Evolutionary conservation across 1,140 invertebrate species (phyloP), one percentile per base, ranked within the genome.

Genomic region (Halyomorpha halys): DNA sequence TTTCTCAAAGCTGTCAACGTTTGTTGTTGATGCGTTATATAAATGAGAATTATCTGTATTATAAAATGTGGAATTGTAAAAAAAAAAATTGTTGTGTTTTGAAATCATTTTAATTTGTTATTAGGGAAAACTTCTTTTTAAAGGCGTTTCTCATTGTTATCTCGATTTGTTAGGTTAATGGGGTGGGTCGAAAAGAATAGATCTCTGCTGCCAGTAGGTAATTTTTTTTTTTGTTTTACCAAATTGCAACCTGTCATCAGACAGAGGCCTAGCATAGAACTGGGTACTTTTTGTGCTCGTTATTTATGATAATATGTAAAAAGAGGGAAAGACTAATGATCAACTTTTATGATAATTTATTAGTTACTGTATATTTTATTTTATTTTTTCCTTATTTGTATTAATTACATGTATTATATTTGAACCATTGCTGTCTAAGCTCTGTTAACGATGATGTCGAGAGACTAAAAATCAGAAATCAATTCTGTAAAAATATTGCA

Each of bases 1-100:
- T 56, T 56, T 56, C 19, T 56, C 27, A 56, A 56, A 56, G 23
- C 5, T 6, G 53, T 56, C 53, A 25, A 4, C 23, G 11, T 16
- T 5, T 56, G 18, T 23, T 25, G 23, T 25, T 25, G 53, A 56
- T 21, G 18, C 1, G 23, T 23, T 21, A 56, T 16, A 23, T 23
- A 23, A 56, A 39, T 39, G 23, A 15, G 15, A 25, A 56, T 49
- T 49, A 49, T 49, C 21, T 49, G 21, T 49, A 49, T 49, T 49
- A 21, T 49, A 49, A 13, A 21, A 49, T 19, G 21, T 19, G 47
- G 47, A 49, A 49, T 6, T 56, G 23, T 16, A 56, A 39, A 56
- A 56, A n/a, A n/a, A 53, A 53, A 56, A 56, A 56, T 56, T 56
- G 53, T 56, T 56, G 53, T 56, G 53, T 56, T 56, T 56, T 56